Conservation (phyloP, 2,888 invertebrate genomes). For the Balanococcus diminutus region DNA sequence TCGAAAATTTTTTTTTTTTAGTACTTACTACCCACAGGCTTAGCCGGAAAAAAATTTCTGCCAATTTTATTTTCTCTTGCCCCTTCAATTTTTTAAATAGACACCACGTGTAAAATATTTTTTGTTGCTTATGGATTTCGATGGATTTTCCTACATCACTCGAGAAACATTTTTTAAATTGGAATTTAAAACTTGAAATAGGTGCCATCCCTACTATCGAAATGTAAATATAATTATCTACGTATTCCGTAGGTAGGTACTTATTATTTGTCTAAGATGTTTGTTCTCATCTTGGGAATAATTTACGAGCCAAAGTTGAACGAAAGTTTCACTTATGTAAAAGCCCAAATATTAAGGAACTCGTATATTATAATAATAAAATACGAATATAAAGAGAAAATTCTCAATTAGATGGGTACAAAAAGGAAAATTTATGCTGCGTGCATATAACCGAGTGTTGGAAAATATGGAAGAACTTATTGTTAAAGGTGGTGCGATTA, state of each 20-base stretch:
- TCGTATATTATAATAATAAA: background rate
- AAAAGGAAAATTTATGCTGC: slow-evolving; percentile 3
- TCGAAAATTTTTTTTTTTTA: no score
- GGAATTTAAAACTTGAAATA: no score
- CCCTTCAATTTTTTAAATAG: no score
- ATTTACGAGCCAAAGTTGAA: background rate
- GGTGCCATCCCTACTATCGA: no score
- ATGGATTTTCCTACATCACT: no score
- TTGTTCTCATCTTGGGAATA: background rate
- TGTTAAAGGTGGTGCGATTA: background rate
- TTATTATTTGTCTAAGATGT: background rate
- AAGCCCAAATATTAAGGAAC: background rate
- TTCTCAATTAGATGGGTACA: background rate
- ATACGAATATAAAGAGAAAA: background rate
- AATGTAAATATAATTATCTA: no score
- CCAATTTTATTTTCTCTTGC: no score
- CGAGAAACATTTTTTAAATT: background rate
- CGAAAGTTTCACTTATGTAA: background rate
- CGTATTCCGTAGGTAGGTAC: no score
- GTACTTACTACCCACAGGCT: no score
- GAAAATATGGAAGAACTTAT: background rate
- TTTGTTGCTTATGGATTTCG: no score
- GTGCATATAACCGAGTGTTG: background rate
- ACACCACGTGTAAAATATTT: no score
- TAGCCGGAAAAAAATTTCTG: no score